Percentiles rank a stretch among this genome's conserved stretches.
phyloP scores from a whole-genome alignment of 2,113 vertebrate species.

The Nibea albiflora region DNA sequence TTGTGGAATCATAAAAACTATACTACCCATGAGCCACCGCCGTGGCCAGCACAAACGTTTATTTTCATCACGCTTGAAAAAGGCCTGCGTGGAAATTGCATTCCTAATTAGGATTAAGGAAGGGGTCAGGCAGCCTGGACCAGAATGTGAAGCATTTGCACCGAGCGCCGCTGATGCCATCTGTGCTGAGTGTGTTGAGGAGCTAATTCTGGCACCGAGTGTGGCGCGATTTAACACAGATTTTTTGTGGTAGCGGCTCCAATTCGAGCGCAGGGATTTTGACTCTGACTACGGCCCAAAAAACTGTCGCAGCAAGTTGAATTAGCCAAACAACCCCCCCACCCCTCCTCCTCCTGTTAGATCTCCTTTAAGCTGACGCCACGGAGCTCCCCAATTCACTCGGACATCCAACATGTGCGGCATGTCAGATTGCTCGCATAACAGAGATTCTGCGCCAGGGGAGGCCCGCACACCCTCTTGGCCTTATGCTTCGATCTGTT shows the following conservation, averaged over 20 bases:
- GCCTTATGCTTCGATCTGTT: conserved; percentile 69
- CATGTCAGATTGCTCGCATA: conserved; percentile 77
- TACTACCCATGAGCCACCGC: conserved; percentile 37
- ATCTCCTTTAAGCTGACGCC: conserved; percentile 66
- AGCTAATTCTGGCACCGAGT: conserved; percentile 85
- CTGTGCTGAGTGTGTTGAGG: conserved; percentile 80
- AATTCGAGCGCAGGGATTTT: conserved; percentile 57
- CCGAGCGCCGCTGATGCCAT: conserved; percentile 79
- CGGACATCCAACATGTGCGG: conserved; percentile 74
- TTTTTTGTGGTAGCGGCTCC: conserved; percentile 69
- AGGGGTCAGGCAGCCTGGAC: conserved; percentile 81
- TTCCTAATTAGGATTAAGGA: conserved; percentile 89
- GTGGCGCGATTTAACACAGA: conserved; percentile 76
- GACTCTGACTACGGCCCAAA: conserved; percentile 42
- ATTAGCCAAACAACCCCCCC: conserved; percentile 37
- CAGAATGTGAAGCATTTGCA: conserved; percentile 84
- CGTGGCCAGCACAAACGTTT: conserved; percentile 47
- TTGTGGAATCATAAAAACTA: conserved; percentile 23
- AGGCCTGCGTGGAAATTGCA: conserved; percentile 79
- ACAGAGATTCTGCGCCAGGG: conserved; percentile 74
- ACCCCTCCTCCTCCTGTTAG: conserved; percentile 32
- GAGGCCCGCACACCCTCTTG: conserved; percentile 68
- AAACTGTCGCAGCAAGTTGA: conserved; percentile 56
- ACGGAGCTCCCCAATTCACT: conserved; percentile 67
- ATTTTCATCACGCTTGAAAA: conserved; percentile 76